Percentiles rank a stretch among this genome's conserved stretches.
Evolutionary conservation across 2,113 vertebrate species (phyloP).

Genomic region (Sinocyclocheilus anophthalmus): DNA sequence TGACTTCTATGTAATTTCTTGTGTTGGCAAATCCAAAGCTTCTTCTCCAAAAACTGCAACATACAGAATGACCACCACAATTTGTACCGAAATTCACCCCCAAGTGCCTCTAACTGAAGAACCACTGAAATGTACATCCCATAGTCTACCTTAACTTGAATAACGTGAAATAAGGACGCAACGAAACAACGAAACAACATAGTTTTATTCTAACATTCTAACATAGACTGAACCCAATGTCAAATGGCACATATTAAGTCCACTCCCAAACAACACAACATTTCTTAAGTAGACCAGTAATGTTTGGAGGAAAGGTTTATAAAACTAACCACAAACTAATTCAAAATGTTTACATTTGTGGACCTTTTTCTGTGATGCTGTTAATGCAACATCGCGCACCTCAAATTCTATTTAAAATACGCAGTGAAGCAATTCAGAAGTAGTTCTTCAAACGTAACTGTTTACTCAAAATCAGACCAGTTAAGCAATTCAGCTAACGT

Average conservation of each 20-base stretch:
- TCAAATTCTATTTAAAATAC: background rate
- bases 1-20: background rate
- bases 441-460: background rate
- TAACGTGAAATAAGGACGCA: background rate
- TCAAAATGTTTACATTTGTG: background rate
- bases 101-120: background rate
- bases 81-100: background rate
- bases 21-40: background rate
- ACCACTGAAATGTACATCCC: background rate
- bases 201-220: no score
- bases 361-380: background rate
- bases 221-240: background rate
- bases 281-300: background rate
- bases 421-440: background rate
- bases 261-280: background rate
- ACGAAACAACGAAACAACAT: background rate
- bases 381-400: background rate
- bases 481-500: background rate
- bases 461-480: background rate
- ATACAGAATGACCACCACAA: background rate
- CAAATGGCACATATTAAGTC: background rate
- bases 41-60: background rate
- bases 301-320: no score
- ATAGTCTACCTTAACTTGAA: background rate
- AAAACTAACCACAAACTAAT: background rate